These are phyloP conservation scores for Pygmarrhopalites habei DNA, from an alignment of 1,140 invertebrate genomes.

Conservation along the genomic window DNA sequence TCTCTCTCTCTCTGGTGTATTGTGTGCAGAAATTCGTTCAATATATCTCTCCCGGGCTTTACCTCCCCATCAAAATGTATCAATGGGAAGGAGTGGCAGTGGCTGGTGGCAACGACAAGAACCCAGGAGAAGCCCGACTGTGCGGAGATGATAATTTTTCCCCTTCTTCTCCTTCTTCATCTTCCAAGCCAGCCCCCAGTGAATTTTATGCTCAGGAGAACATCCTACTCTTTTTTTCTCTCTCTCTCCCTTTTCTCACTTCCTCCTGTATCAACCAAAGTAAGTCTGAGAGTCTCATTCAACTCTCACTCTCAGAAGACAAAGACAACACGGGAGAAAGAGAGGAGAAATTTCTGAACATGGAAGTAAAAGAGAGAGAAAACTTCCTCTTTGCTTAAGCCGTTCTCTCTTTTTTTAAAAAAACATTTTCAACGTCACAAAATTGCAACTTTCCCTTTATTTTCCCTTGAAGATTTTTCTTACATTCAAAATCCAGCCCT, in stretches of 20 bases:
- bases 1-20: too few relatives aligned
- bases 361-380: not conserved
- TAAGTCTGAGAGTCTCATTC: too few relatives aligned
- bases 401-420: too few relatives aligned
- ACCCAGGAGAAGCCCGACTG: not conserved
- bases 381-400: too few relatives aligned
- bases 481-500: too few relatives aligned
- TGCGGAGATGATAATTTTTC: constrained; percentile 8
- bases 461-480: too few relatives aligned
- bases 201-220: constrained; percentile 7
- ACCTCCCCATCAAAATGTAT: not conserved
- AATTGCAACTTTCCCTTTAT: too few relatives aligned
- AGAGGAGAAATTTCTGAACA: not conserved
- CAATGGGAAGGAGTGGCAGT: not conserved
- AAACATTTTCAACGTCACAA: too few relatives aligned
- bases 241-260: not conserved
- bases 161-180: too few relatives aligned
- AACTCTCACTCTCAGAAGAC: not conserved
- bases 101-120: not conserved
- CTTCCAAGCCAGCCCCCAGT: too few relatives aligned
- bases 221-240: constrained; percentile 3
- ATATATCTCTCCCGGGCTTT: constrained; percentile 4
- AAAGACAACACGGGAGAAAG: not conserved
- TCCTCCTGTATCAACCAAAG: not conserved
- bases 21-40: too few relatives aligned